Evolutionary conservation across 2,888 invertebrate species (phyloP).

Genomic region (Oscheius onirici): DNA sequence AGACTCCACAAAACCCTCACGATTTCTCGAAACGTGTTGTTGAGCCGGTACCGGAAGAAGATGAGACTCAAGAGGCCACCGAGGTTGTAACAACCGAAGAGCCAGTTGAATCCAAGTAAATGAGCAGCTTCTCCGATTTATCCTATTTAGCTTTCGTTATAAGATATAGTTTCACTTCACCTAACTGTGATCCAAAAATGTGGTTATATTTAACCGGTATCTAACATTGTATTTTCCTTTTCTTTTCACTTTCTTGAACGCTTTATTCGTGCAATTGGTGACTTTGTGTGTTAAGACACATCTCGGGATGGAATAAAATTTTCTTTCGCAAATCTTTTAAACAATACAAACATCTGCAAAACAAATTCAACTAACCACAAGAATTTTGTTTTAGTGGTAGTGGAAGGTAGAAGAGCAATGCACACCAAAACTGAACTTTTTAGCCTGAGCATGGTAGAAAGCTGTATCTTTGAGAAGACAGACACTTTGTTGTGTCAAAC

Average conservation of each 20-base stretch:
- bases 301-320: slow-evolving; percentile 18
- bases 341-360: too few relatives aligned
- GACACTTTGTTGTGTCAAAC: too few relatives aligned
- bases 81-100: slow-evolving; percentile 5
- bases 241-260: slow-evolving; percentile 27
- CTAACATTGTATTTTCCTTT: slow-evolving; percentile 9
- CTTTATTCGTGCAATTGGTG: slow-evolving; percentile 31
- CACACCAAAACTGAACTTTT: too few relatives aligned
- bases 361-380: too few relatives aligned
- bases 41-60: slow-evolving; percentile 26
- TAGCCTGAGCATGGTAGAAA: too few relatives aligned
- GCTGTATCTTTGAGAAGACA: too few relatives aligned
- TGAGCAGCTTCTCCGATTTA: not conserved
- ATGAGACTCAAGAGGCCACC: slow-evolving; percentile 1
- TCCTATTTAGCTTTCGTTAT: too few relatives aligned
- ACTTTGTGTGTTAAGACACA: slow-evolving; percentile 6
- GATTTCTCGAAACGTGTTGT: slow-evolving; percentile 28
- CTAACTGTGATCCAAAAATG: slow-evolving; percentile 23
- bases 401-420: too few relatives aligned
- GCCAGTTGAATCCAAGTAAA: not conserved
- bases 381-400: too few relatives aligned
- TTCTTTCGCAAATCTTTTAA: too few relatives aligned
- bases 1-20: slow-evolving; percentile 48
- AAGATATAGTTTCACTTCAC: not conserved
- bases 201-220: slow-evolving; percentile 31